Percentiles rank a stretch among this genome's conserved stretches.
phyloP scores from a whole-genome alignment of 2,113 vertebrate species.

The Polyodon spathula region DNA sequence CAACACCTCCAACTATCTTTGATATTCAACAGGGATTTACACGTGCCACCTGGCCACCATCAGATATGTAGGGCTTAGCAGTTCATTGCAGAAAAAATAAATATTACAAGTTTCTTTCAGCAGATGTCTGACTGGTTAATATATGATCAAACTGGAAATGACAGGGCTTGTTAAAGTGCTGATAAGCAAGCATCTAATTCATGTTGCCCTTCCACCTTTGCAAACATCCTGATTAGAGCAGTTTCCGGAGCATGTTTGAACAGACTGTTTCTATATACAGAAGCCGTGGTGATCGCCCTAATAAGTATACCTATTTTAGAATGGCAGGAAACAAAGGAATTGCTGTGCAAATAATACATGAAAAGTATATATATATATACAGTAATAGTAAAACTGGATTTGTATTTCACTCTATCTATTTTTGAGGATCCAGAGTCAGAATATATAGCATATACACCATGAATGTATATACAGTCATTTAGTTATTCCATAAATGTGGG shows the following conservation, averaged over 20 bases:
- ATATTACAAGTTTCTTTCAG: background rate
- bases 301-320: background rate
- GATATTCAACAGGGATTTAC: background rate
- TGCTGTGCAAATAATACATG: background rate
- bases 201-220: conserved; percentile 39
- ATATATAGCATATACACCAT: no score
- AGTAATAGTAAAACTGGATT: no score
- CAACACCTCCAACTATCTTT: background rate
- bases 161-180: background rate
- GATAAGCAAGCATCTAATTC: conserved; percentile 10
- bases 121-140: background rate
- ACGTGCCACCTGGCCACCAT: background rate
- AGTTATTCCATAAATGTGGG: no score
- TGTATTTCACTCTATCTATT: no score
- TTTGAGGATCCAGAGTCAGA: no score
- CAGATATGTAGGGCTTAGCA: no score
- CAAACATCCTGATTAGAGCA: conserved; percentile 57
- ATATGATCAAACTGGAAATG: conserved; percentile 1
- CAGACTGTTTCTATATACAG: conserved; percentile 59
- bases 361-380: no score
- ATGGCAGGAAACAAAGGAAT: background rate
- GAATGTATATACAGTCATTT: no score
- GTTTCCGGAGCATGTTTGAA: conserved; percentile 65
- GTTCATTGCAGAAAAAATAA: background rate
- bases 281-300: conserved; percentile 26